A percentile compares a stretch with the other conserved stretches of the same genome.
These are phyloP conservation scores for Orthonychiurus folsomi DNA, from an alignment of 2,888 invertebrate genomes.

Conservation along the genomic window DNA sequence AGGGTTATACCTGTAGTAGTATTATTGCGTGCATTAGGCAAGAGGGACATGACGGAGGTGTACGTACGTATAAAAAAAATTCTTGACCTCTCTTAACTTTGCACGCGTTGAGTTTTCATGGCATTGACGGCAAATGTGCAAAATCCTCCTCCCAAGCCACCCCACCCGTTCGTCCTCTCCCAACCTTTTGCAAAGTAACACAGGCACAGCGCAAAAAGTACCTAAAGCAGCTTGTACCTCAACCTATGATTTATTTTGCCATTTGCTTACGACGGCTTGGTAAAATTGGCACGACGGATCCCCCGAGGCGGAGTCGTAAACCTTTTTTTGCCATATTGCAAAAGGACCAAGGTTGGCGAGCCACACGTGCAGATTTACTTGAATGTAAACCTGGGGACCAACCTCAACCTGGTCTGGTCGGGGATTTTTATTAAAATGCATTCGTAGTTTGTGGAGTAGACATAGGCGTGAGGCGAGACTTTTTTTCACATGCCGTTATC, in stretches of 20 bases:
- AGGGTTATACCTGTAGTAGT: no score
- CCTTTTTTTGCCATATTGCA: not conserved
- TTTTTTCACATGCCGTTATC: no score
- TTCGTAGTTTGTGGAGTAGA: no score
- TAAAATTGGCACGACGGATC: not conserved
- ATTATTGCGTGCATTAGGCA: no score
- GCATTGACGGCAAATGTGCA: not conserved
- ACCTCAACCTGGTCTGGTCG: no score
- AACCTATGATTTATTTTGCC: no score
- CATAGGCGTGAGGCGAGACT: no score
- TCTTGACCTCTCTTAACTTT: not conserved
- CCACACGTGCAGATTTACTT: not conserved
- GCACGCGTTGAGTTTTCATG: not conserved
- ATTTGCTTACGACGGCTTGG: not conserved
- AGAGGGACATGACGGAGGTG: no score
- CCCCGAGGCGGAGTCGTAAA: not conserved
- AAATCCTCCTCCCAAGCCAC: not conserved
- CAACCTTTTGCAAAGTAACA: not conserved
- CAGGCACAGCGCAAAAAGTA: no score
- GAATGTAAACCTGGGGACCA: no score
- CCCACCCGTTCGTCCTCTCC: not conserved
- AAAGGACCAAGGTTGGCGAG: not conserved
- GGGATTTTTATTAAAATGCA: no score
- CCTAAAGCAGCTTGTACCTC: no score
- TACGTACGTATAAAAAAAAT: constrained; percentile 1